Conservation (phyloP, 2,113 vertebrate species). For the Globicephala melas region DNA sequence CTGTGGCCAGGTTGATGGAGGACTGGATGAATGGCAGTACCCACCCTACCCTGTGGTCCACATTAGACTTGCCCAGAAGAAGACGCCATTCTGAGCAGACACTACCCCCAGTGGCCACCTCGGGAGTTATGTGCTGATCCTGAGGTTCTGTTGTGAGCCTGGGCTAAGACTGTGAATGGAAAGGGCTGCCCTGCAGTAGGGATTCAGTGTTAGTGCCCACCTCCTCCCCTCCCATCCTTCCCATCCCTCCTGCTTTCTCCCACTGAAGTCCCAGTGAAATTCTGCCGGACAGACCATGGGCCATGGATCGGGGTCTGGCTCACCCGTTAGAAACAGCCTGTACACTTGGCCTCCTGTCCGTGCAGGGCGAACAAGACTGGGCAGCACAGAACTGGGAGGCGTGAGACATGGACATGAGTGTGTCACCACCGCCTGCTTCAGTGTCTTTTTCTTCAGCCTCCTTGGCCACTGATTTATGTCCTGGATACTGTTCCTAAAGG, state of each 20-base stretch:
- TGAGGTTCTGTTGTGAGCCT: background rate
- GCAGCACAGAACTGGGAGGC: background rate
- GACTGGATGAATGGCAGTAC: background rate
- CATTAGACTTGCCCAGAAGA: background rate
- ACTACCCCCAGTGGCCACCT: background rate
- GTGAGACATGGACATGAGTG: background rate
- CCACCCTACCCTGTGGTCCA: background rate
- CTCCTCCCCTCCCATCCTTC: background rate
- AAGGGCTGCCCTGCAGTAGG: background rate
- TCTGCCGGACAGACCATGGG: background rate
- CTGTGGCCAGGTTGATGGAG: background rate
- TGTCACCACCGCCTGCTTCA: background rate
- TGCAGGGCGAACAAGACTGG: background rate
- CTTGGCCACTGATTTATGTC: background rate
- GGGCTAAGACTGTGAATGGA: background rate
- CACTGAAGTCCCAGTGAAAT: background rate
- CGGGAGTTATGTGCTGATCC: background rate
- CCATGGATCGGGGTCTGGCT: background rate
- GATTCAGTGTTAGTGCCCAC: background rate
- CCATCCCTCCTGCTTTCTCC: background rate
- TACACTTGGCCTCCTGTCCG: background rate
- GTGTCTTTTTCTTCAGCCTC: background rate
- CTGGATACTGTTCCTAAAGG: background rate
- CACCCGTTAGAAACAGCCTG: background rate
- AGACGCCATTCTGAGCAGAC: background rate